phyloP scores from a whole-genome alignment of 2,888 invertebrate species.

The Stenoptilia bipunctidactyla region DNA sequence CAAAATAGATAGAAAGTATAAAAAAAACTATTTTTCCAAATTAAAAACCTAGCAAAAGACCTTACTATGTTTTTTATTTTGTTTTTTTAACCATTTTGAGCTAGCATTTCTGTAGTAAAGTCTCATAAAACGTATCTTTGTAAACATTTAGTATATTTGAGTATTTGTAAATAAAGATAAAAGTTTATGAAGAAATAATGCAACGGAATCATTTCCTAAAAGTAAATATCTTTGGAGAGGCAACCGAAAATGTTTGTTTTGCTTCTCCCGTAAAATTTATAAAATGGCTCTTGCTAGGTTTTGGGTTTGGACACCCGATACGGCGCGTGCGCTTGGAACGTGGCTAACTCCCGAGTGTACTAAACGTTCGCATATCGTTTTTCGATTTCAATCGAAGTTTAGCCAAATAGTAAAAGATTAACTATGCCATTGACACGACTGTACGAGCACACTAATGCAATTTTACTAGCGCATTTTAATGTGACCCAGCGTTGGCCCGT shows the following conservation, averaged over 20 bases:
- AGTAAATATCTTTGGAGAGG: neutral
- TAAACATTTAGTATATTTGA: neutral
- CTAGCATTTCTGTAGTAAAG: neutral
- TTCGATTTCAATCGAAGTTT: too few relatives aligned
- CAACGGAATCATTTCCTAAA: neutral
- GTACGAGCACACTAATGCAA: too few relatives aligned
- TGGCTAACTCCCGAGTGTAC: too few relatives aligned
- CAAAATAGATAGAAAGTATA: neutral
- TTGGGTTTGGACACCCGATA: neutral
- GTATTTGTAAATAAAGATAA: neutral
- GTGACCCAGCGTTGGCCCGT: too few relatives aligned
- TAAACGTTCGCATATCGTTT: too few relatives aligned
- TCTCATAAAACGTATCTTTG: too few relatives aligned
- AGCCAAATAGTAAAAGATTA: too few relatives aligned
- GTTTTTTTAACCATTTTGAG: neutral
- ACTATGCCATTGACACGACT: too few relatives aligned
- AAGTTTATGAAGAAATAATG: slow-evolving; percentile 1
- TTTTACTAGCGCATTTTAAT: too few relatives aligned
- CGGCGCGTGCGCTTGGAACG: too few relatives aligned
- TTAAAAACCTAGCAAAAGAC: too few relatives aligned
- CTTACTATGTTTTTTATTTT: neutral
- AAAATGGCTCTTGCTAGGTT: neutral
- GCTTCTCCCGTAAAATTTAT: neutral
- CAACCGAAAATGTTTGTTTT: neutral
- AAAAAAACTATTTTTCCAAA: slow-evolving; percentile 10